These are phyloP conservation scores for Maniola hyperantus DNA, from an alignment of 2,888 invertebrate genomes.

Conservation along the genomic window DNA sequence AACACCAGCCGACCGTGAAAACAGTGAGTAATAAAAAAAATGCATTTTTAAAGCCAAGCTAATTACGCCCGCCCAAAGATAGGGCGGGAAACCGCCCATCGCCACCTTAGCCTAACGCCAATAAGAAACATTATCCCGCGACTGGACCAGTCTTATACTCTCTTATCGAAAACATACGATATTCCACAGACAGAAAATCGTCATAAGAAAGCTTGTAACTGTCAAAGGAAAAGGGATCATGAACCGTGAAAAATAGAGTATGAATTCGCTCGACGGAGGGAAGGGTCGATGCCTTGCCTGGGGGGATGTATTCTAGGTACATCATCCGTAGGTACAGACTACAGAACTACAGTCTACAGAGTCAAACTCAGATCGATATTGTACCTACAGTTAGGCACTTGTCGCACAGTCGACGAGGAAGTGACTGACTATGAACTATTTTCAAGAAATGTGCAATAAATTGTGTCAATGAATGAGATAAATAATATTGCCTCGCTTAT, in stretches of 20 bases:
- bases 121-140: constrained; percentile 66
- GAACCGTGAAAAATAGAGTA: constrained; percentile 46
- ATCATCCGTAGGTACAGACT: constrained; percentile 74
- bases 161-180: constrained; percentile 68
- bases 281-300: constrained; percentile 58
- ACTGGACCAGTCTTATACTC: constrained; percentile 63
- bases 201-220: constrained; percentile 62
- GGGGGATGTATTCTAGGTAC: constrained; percentile 62
- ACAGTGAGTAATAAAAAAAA: constrained; percentile 57
- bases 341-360: constrained; percentile 45
- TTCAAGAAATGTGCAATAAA: too few species aligned
- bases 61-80: constrained; percentile 75
- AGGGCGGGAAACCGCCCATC: constrained; percentile 69
- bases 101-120: constrained; percentile 45
- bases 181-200: constrained; percentile 69
- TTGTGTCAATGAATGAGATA: too few species aligned
- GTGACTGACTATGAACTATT: too few species aligned
- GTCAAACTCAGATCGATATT: constrained; percentile 63
- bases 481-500: too few species aligned
- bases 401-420: too few species aligned
- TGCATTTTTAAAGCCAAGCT: constrained; percentile 67
- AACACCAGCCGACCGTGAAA: constrained; percentile 54
- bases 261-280: constrained; percentile 44
- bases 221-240: constrained; percentile 64
- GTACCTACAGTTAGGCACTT: constrained; percentile 53